Conservation (phyloP, 2,113 vertebrate species). For the Polyodon spathula region DNA sequence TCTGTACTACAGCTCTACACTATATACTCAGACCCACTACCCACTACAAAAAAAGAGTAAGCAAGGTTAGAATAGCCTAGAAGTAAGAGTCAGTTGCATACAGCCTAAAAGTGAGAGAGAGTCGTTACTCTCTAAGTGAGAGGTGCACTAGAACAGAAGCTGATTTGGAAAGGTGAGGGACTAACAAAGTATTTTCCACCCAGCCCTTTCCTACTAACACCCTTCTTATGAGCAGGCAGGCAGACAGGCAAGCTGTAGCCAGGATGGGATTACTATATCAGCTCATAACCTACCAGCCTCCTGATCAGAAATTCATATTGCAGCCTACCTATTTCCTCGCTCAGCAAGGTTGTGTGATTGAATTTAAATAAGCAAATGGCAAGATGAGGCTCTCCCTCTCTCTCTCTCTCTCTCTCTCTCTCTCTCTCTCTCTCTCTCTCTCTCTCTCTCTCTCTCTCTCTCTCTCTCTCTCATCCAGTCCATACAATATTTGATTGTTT, state of each 20-base stretch:
- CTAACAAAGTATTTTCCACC: too few relatives aligned
- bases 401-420: conserved; percentile 22
- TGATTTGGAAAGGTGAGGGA: conserved; percentile 6
- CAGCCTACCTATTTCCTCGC: conserved; percentile 60
- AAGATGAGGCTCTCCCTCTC: conserved; percentile 39
- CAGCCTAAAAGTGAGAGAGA: too few relatives aligned
- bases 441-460: conserved; percentile 25
- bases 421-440: conserved; percentile 22
- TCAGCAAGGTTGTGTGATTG: conserved; percentile 56
- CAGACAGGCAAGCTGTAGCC: conserved; percentile 6
- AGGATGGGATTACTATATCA: conserved; percentile 59
- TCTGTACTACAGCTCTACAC: too few relatives aligned
- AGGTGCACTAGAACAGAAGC: too few relatives aligned
- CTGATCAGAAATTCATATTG: conserved; percentile 73
- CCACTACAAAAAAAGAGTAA: too few relatives aligned
- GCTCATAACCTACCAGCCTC: conserved; percentile 61
- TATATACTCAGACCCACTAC: too few relatives aligned
- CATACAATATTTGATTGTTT: conserved; percentile 38
- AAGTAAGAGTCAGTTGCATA: too few relatives aligned
- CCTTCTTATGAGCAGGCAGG: conserved; percentile 10
- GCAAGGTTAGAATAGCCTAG: too few relatives aligned
- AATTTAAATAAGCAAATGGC: conserved; percentile 81
- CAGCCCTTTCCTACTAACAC: conserved; percentile 14
- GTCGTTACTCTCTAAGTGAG: too few relatives aligned
- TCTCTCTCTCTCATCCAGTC: conserved; percentile 9